Percentiles rank a stretch among this genome's conserved stretches.
Conservation (phyloP, 2,113 vertebrate genomes). For the Misgurnus mizolepis region DNA sequence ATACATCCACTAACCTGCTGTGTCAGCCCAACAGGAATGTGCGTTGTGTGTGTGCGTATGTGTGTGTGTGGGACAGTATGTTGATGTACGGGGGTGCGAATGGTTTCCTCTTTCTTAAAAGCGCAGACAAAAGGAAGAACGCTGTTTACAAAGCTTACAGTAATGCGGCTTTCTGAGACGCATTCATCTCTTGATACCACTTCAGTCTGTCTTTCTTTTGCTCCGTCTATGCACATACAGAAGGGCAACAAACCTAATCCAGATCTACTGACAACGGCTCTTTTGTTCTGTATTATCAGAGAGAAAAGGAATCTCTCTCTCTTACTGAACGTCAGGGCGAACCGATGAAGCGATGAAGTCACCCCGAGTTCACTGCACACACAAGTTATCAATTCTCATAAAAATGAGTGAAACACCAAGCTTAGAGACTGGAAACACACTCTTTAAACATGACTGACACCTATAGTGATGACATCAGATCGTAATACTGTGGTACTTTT, state of each 20-base stretch:
- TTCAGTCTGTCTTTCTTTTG: slow-evolving; percentile 8
- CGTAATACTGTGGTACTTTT: no score
- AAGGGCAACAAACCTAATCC: slow-evolving; percentile 36
- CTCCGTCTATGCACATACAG: slow-evolving; percentile 13
- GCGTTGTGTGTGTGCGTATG: slow-evolving; percentile 16
- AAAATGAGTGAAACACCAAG: slow-evolving; percentile 8
- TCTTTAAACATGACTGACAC: neutral
- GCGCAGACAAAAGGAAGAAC: slow-evolving; percentile 37
- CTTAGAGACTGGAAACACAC: neutral
- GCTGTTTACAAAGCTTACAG: slow-evolving; percentile 45
- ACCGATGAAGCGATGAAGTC: slow-evolving; percentile 32
- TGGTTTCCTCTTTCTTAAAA: slow-evolving; percentile 45
- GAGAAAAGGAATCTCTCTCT: slow-evolving; percentile 41
- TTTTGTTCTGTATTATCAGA: slow-evolving; percentile 45
- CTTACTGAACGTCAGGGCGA: slow-evolving; percentile 18
- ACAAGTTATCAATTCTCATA: neutral
- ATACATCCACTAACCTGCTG: slow-evolving; percentile 43
- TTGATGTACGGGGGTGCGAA: slow-evolving; percentile 43
- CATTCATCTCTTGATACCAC: slow-evolving; percentile 43
- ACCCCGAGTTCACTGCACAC: slow-evolving; percentile 15
- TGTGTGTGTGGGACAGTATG: slow-evolving; percentile 18
- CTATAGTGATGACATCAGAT: neutral
- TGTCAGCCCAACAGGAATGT: slow-evolving; percentile 45
- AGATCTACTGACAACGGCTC: slow-evolving; percentile 43
- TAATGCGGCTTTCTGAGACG: slow-evolving; percentile 26